Percentiles rank a stretch among this genome's conserved stretches.
Conservation (phyloP, 1,140 invertebrate genomes). For the Drosophila chauvacae region DNA sequence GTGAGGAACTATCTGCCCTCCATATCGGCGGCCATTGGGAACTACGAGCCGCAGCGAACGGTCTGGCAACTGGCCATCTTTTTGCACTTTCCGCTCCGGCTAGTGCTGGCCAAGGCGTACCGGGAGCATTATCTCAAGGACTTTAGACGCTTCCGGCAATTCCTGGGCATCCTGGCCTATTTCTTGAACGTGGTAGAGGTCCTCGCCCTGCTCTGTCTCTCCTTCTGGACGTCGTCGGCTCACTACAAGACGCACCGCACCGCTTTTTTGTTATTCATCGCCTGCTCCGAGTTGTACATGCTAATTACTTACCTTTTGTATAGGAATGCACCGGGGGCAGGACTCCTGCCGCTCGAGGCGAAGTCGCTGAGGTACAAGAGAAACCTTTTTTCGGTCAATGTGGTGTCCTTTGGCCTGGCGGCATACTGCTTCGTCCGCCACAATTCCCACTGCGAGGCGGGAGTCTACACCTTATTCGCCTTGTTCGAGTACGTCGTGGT, state of each 20-base stretch:
- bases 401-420: slow-evolving; percentile 91
- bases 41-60: slow-evolving; percentile 94
- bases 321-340: slow-evolving; percentile 84
- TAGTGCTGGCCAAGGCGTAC: slow-evolving; percentile 90
- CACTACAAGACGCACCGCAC: slow-evolving; percentile 95
- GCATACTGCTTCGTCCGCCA: slow-evolving; percentile 96
- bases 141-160: slow-evolving; percentile 86
- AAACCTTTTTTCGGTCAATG: slow-evolving; percentile 90
- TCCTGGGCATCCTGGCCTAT: slow-evolving; percentile 88
- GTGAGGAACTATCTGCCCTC: slow-evolving; percentile 96
- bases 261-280: slow-evolving; percentile 95
- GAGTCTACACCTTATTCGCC: slow-evolving; percentile 97
- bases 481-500: slow-evolving; percentile 91
- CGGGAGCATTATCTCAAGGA: slow-evolving; percentile 86
- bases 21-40: slow-evolving; percentile 96
- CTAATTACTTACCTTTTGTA: slow-evolving; percentile 89
- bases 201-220: slow-evolving; percentile 91
- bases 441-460: slow-evolving; percentile 95
- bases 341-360: slow-evolving; percentile 86
- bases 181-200: slow-evolving; percentile 93
- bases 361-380: slow-evolving; percentile 91
- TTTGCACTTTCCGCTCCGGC: slow-evolving; percentile 89
- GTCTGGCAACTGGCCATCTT: slow-evolving; percentile 95
- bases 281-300: slow-evolving; percentile 96
- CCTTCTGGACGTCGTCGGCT: slow-evolving; percentile 94